Conservation (phyloP, 2,113 vertebrate genomes). For the Dolichotis patagonum region DNA sequence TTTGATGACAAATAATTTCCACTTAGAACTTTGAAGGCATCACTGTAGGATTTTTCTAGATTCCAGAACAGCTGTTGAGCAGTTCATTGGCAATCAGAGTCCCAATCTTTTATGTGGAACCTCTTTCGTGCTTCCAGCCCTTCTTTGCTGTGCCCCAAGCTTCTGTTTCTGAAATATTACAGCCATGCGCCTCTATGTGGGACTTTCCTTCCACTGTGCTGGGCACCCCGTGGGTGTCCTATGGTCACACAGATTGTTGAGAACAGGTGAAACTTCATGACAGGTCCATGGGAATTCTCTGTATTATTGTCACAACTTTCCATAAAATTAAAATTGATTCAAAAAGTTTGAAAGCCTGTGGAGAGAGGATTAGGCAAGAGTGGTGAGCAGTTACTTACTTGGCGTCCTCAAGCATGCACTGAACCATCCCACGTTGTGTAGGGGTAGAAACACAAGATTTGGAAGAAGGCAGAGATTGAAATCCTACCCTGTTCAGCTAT, state of each 20-base stretch:
- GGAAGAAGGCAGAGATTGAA: not conserved
- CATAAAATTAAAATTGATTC: not conserved
- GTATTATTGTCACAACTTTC: not conserved
- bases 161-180: not conserved
- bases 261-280: rapidly evolving
- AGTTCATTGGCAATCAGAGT: too few species aligned
- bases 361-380: not conserved
- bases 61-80: not conserved
- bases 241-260: rapidly evolving
- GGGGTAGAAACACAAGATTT: not conserved
- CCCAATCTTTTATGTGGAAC: not conserved
- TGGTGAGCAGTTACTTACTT: not conserved
- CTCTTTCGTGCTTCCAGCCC: not conserved
- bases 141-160: not conserved
- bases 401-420: not conserved
- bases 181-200: rapidly evolving
- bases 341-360: not conserved
- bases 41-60: not conserved
- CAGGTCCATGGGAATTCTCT: rapidly evolving
- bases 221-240: rapidly evolving
- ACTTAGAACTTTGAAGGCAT: not conserved
- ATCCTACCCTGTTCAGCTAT: not conserved
- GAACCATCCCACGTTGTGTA: not conserved
- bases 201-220: rapidly evolving
- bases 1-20: not conserved